A percentile compares a stretch with the other conserved stretches of the same genome.
Evolutionary conservation across 2,888 invertebrate species (phyloP).

Genomic region (Papilio protenor): DNA sequence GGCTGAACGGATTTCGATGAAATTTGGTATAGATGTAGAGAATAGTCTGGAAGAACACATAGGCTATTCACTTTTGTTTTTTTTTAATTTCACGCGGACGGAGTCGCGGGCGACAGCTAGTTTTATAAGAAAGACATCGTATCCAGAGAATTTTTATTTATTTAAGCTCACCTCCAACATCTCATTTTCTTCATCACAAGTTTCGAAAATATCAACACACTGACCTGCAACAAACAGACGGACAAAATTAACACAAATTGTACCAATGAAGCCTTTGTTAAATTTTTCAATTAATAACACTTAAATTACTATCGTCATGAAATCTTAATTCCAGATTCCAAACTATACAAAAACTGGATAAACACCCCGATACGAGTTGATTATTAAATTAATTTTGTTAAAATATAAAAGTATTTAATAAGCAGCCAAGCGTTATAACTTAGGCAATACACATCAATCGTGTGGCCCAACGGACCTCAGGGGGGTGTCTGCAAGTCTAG

Average conservation of each 20-base stretch:
- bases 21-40: too few relatives aligned
- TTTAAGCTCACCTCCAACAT: slow-evolving; percentile 47
- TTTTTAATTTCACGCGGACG: too few relatives aligned
- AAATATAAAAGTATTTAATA: neutral
- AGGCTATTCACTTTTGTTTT: too few relatives aligned
- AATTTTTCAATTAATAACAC: neutral
- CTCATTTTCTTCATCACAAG: slow-evolving; percentile 55
- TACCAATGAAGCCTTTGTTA: neutral
- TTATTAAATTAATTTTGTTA: neutral
- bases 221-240: slow-evolving; percentile 69
- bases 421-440: slow-evolving; percentile 9
- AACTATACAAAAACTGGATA: neutral
- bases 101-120: too few relatives aligned
- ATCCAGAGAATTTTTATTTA: neutral
- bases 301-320: neutral
- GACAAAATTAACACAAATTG: neutral
- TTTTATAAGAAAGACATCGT: too few relatives aligned
- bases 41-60: too few relatives aligned
- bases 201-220: slow-evolving; percentile 63
- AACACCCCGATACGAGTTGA: neutral
- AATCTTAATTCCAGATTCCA: neutral
- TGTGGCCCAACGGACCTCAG: slow-evolving; percentile 34
- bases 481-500: slow-evolving; percentile 36
- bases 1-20: too few relatives aligned
- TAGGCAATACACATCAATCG: slow-evolving; percentile 24